Conservation (phyloP, 2,888 invertebrate genomes). For the Tinea trinotella region DNA sequence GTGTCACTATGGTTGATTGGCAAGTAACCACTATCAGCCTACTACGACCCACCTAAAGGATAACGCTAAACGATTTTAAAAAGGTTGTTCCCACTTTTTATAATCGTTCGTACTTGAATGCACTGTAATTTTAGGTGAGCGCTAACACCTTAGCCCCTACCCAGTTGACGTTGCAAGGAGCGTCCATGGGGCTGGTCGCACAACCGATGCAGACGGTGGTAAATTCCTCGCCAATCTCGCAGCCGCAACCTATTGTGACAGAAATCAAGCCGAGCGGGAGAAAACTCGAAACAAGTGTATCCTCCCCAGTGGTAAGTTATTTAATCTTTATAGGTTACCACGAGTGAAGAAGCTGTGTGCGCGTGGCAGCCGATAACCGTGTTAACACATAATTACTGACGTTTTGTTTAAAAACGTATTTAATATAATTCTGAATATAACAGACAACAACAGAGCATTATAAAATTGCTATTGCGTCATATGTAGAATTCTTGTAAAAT, state of each 20-base stretch:
- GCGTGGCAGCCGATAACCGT: not conserved
- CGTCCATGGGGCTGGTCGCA: slow-evolving; percentile 43
- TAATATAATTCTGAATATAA: no score
- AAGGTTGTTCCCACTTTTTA: not conserved
- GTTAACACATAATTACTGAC: no score
- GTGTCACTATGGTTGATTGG: no score
- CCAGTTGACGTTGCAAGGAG: slow-evolving; percentile 47
- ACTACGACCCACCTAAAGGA: no score
- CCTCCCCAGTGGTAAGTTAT: slow-evolving; percentile 28
- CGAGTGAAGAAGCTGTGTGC: slow-evolving; percentile 14
- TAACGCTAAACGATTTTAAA: no score
- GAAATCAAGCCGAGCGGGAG: slow-evolving; percentile 52
- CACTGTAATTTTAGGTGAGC: slow-evolving; percentile 20
- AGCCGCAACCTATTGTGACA: slow-evolving; percentile 27
- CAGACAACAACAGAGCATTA: no score
- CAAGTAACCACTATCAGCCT: no score
- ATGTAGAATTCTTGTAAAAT: no score
- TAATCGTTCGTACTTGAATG: no score
- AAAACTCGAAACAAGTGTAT: slow-evolving; percentile 31
- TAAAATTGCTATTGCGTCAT: no score
- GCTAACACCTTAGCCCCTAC: slow-evolving; percentile 34
- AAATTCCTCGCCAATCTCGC: not conserved
- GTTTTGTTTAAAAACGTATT: no score
- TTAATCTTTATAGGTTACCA: slow-evolving; percentile 16
- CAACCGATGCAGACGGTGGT: slow-evolving; percentile 38